A percentile compares a stretch with the other conserved stretches of the same genome.
Conservation (phyloP, 2,797 vertebrate genomes). For the Urosaurus nigricauda region DNA sequence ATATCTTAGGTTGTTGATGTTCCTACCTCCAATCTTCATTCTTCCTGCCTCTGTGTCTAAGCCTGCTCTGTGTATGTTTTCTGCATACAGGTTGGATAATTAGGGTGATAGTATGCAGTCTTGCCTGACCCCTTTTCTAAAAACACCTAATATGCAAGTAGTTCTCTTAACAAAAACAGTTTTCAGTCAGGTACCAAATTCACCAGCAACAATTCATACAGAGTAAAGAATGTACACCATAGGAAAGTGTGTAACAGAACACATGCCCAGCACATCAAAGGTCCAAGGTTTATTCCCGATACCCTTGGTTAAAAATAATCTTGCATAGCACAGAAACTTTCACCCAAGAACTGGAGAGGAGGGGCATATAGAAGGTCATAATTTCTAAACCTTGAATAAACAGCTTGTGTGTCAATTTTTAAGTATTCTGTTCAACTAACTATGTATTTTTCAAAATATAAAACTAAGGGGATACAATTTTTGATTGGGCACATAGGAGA, state of each 20-base stretch:
- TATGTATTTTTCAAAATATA: no score
- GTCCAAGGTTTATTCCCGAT: background rate
- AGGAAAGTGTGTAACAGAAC: background rate
- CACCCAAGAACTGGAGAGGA: background rate
- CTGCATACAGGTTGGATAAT: no score
- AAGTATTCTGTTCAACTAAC: background rate
- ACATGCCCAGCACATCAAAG: background rate
- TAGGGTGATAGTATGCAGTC: no score
- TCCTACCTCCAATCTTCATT: no score
- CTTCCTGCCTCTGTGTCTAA: no score
- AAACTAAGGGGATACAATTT: background rate
- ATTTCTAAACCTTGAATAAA: background rate
- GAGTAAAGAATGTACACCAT: background rate
- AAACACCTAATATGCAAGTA: background rate
- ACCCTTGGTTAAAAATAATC: background rate
- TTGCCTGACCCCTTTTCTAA: background rate
- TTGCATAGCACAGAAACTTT: background rate
- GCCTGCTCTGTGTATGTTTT: no score
- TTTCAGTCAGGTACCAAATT: constrained; percentile 1
- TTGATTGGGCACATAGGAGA: no score
- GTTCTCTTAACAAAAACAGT: background rate
- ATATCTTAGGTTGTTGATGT: no score
- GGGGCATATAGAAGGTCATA: background rate
- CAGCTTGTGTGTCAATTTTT: no score
- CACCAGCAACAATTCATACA: background rate